Percentiles rank a stretch among this genome's conserved stretches.
Conservation (phyloP, 2,888 invertebrate species). For the Cerastis rubricosa region DNA sequence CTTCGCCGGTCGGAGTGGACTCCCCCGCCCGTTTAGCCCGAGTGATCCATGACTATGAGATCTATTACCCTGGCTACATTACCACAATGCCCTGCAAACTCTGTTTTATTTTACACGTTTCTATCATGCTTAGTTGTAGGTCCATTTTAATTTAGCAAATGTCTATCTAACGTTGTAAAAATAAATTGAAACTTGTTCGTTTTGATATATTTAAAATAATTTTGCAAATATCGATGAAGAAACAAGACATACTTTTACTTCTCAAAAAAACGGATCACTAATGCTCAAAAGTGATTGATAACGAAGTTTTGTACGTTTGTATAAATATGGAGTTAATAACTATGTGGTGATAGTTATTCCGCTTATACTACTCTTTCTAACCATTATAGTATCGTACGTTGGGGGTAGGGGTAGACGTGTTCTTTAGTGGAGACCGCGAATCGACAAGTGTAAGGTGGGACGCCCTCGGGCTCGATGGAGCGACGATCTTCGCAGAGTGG, state of each 20-base stretch:
- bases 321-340: neutral
- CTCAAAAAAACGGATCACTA: neutral
- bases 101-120: constrained; percentile 77
- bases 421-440: no score
- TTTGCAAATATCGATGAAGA: neutral
- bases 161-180: neutral
- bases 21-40: constrained; percentile 77
- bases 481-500: no score
- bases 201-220: neutral
- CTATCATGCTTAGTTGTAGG: constrained; percentile 47
- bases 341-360: neutral
- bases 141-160: constrained; percentile 38
- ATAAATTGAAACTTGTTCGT: neutral
- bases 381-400: neutral
- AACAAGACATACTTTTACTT: neutral
- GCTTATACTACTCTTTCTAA: neutral
- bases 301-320: neutral
- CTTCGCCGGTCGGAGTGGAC: constrained; percentile 69
- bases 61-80: constrained; percentile 84
- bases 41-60: constrained; percentile 86
- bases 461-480: no score
- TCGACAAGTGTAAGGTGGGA: no score
- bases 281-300: neutral
- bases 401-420: no score
- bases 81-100: constrained; percentile 71